These are phyloP conservation scores for Melieria crassipennis DNA, from an alignment of 2,888 invertebrate genomes.

Conservation along the genomic window DNA sequence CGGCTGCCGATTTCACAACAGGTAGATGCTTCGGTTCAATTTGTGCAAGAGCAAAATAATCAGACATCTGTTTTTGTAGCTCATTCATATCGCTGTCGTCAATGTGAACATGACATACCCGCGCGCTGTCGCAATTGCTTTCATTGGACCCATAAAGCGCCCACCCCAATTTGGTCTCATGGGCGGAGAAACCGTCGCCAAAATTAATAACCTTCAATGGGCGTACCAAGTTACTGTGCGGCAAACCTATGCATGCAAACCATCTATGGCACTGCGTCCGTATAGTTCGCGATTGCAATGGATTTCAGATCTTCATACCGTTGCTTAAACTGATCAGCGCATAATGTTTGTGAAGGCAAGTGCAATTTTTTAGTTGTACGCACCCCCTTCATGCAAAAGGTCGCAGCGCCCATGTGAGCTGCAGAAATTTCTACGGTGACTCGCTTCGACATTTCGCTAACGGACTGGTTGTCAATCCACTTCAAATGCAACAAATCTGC, in stretches of 20 bases:
- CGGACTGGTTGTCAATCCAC: constrained; percentile 4
- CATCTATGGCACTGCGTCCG: too few relatives aligned
- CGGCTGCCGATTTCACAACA: background rate
- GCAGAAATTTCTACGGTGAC: constrained; percentile 1
- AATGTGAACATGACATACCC: constrained; percentile 1
- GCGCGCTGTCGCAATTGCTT: background rate
- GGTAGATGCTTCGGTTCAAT: background rate
- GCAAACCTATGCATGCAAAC: too few relatives aligned
- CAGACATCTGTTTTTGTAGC: background rate
- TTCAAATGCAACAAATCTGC: constrained; percentile 2
- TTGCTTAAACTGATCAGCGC: background rate
- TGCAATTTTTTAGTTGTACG: background rate
- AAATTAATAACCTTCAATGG: background rate
- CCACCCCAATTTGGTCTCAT: constrained; percentile 15
- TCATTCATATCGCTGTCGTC: background rate
- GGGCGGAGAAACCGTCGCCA: background rate
- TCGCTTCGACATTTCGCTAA: background rate
- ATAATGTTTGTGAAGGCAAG: constrained; percentile 5
- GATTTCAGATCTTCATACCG: too few relatives aligned
- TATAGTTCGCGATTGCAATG: too few relatives aligned
- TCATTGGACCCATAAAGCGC: constrained; percentile 11
- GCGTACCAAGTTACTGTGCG: too few relatives aligned
- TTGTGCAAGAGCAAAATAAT: background rate
- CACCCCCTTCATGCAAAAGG: background rate
- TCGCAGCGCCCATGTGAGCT: background rate